phyloP scores from a whole-genome alignment of 2,888 invertebrate species.

The Acleris laterana region DNA sequence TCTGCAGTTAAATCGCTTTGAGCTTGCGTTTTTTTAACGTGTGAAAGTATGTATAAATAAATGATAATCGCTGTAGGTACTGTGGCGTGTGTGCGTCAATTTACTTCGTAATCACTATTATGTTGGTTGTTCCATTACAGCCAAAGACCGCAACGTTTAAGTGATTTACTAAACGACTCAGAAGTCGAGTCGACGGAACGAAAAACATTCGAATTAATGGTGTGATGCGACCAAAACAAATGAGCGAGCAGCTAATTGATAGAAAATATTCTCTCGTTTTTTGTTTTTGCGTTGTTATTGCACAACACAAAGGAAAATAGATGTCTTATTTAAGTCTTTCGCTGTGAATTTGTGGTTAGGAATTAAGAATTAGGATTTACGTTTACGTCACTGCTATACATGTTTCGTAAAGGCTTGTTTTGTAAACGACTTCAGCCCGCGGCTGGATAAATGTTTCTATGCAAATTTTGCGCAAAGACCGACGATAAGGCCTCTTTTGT shows the following conservation, averaged over 20 bases:
- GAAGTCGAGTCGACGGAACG: conserved; percentile 22
- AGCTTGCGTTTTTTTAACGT: too few species aligned
- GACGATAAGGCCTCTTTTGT: conserved; percentile 30
- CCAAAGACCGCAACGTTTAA: too few species aligned
- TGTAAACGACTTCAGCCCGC: conserved; percentile 28
- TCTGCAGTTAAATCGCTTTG: too few species aligned
- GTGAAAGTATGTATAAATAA: too few species aligned
- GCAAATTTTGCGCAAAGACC: conserved; percentile 26
- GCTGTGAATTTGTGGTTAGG: conserved; percentile 7
- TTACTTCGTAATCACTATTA: too few species aligned
- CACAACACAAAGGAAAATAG: background rate
- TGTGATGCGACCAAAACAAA: background rate
- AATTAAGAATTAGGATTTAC: conserved; percentile 6
- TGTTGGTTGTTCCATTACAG: too few species aligned
- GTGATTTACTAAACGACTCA: conserved; percentile 14
- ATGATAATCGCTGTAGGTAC: too few species aligned
- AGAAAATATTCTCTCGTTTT: conserved; percentile 1
- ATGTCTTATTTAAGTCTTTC: background rate
- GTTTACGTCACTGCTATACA: background rate
- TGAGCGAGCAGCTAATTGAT: conserved; percentile 3
- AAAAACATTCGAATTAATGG: conserved; percentile 24
- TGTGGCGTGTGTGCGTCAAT: too few species aligned
- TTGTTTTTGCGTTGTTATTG: background rate
- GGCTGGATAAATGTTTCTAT: conserved; percentile 30
- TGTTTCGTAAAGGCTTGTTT: conserved; percentile 17